Base-by-base conservation (phyloP, 2,888 invertebrate genomes). In the Ceratothoa steindachneri region DNA sequence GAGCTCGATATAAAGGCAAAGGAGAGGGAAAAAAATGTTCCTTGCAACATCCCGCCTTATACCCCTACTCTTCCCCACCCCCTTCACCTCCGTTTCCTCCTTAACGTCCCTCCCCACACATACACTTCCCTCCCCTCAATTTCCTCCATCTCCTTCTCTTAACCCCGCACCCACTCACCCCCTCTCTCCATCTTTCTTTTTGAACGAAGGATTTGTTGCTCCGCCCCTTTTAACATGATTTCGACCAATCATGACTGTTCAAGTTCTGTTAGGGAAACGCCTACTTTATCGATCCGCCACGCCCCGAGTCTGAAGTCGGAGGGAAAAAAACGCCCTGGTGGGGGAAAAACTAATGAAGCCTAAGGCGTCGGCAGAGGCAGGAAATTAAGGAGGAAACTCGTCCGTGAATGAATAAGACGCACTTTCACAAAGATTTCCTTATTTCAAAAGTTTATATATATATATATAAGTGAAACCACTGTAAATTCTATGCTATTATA, bases 311-410 rank as follows among this genome's bases (percentile, higher is more conserved):
- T 60, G 22, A 60, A 60, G 60, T 60, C 12, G n/a, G 24, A 60
- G 52, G 19, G 12, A 60, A 24, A 60, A 60, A 60, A 60, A 60
- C 7, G 41, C 7, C 41, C 12, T n/a, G 22, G 27, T 60, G 60
- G 19, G 60, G 60, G 60, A 24, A 24, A 24, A 60, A 60, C 60
- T 60, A 60, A 60, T 60, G 60, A 60, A 60, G 60, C 60, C 60
- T 60, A 24, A 60, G 60, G 60, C 60, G 60, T n/a, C 60, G 60
- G 60, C 60, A 60, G 22, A 60, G 60, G 60, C 60, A 60, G 60
- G 60, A 60, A 60, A 60, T 41, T 60, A 60, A 60, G 60, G n/a
- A 60, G 60, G 60, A 24, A 60, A 24, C 22, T n/a, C 60, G 27
- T 12, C 60, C 9, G 22, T 60, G 60, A 24, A 51, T 15, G 52